Base-by-base conservation (phyloP, 2,113 vertebrate species). In the Sander vitreus region DNA sequence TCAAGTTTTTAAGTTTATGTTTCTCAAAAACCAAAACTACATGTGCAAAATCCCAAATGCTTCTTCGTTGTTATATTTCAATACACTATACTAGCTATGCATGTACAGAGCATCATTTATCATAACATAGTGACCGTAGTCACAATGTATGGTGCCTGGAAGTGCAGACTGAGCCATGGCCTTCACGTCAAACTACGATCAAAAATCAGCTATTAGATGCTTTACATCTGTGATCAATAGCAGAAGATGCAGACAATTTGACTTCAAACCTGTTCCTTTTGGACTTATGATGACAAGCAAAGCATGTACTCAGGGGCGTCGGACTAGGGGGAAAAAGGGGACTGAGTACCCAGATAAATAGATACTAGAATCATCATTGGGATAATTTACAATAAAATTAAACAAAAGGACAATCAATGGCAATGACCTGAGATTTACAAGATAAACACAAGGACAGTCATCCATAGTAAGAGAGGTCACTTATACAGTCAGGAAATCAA, bases 401-500 rank as follows among this genome's bases (percentile, higher is more conserved):
- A 60, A 65, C 7, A 76, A 66, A 65, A 27, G 4, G 4, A 58
- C 74, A 60, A 77, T 45, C 1, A 63, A 71, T 50, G 39, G 36
- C 62, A 78, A 50, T 62, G 33, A 59, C 50, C 36, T 63, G 51
- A 83, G 45, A 53, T 70, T 75, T 27, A 80, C 39, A 39, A 59
- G 27, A 55, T 25, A 64, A 19, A 76, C 62, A 80, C n/a, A 48
- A 33, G 19, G 50, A 53, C 58, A 80, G 45, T 75, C 65, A 81
- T 45, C 73, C 30, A 82, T 23, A 73, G 54, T 48, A 72, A 58
- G 14, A 75, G 6, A 72, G 23, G 43, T 84, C 48, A 83, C 27
- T 73, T 47, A 23, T 55, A 83, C 54, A 80, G 43, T 71, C 47
- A 70, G 39, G 0, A 88, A 73, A 81, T 45, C 18, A 53, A 68